A percentile compares a stretch with the other conserved stretches of the same genome.
Conservation (phyloP, 1,140 invertebrate genomes). For the Bombus superbus region DNA sequence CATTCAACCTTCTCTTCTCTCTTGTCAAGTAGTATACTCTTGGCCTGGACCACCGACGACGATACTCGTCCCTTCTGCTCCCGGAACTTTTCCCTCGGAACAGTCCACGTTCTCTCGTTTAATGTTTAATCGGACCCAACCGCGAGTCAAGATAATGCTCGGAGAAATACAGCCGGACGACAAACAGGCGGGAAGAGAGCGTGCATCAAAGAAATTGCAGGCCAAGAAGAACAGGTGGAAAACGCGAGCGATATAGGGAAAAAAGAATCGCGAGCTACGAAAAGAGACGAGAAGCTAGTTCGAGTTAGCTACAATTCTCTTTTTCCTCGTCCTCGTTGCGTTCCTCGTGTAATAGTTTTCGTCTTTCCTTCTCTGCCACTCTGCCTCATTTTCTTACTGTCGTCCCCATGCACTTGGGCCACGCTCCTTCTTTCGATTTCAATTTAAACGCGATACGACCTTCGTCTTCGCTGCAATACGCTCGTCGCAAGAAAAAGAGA, state of each 20-base stretch:
- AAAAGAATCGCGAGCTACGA: background rate
- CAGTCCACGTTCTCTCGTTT: conserved; percentile 23
- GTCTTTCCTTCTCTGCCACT: background rate
- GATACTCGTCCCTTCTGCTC: background rate
- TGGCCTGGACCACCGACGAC: background rate
- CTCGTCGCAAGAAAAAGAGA: background rate
- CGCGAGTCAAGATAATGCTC: conserved; percentile 4
- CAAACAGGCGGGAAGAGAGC: conserved; percentile 17
- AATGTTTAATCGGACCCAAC: conserved; percentile 56
- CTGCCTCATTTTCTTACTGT: background rate
- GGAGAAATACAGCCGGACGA: conserved; percentile 15
- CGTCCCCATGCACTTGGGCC: background rate
- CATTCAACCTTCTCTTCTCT: background rate
- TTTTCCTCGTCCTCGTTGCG: background rate
- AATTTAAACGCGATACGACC: background rate
- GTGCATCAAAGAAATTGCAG: background rate
- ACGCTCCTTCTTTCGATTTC: background rate
- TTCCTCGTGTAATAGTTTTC: background rate
- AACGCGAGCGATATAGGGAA: background rate
- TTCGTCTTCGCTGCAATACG: background rate
- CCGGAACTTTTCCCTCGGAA: conserved; percentile 24
- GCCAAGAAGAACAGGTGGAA: background rate
- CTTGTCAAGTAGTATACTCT: background rate
- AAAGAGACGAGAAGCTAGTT: background rate
- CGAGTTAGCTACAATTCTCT: conserved; percentile 2